Evolutionary conservation across 2,888 invertebrate species (phyloP).

Genomic region (Oscheius sp.): DNA sequence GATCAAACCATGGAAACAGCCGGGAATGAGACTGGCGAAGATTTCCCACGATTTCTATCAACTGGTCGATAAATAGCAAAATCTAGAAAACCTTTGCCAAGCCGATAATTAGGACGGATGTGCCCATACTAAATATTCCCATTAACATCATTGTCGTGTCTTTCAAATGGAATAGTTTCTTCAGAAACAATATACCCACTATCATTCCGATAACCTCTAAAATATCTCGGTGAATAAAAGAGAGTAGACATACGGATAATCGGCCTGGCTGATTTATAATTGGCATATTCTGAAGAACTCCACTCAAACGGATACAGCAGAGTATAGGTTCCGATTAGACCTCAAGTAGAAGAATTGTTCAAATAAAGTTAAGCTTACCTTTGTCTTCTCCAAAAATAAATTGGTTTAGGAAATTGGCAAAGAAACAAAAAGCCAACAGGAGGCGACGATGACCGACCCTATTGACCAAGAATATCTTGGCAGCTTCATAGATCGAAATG

Average conservation of each 20-base stretch:
- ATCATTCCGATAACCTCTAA: constrained; percentile 65
- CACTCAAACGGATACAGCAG: constrained; percentile 65
- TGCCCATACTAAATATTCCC: constrained; percentile 58
- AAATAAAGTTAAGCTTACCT: constrained; percentile 36
- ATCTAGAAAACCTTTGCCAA: constrained; percentile 56
- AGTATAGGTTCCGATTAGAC: constrained; percentile 64
- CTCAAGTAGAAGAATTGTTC: constrained; percentile 34
- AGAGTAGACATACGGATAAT: constrained; percentile 51
- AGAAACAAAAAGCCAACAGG: constrained; percentile 60
- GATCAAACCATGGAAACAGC: constrained; percentile 64
- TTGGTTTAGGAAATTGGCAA: constrained; percentile 65
- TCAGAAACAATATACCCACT: constrained; percentile 63
- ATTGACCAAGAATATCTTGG: constrained; percentile 50
- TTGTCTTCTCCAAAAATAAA: constrained; percentile 69
- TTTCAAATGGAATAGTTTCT: constrained; percentile 54
- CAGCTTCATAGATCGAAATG: constrained; percentile 53
- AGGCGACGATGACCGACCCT: constrained; percentile 53
- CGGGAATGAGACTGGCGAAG: constrained; percentile 62
- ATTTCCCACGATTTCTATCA: constrained; percentile 61
- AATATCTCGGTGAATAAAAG: constrained; percentile 11
- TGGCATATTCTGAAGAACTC: constrained; percentile 57
- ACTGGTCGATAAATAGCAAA: background rate
- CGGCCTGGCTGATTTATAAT: constrained; percentile 65
- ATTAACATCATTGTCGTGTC: constrained; percentile 63
- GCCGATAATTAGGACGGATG: constrained; percentile 62